A percentile compares a stretch with the other conserved stretches of the same genome.
Evolutionary conservation across 2,797 vertebrate genomes (phyloP).

Genomic region (Euphonia xanthogaster): DNA sequence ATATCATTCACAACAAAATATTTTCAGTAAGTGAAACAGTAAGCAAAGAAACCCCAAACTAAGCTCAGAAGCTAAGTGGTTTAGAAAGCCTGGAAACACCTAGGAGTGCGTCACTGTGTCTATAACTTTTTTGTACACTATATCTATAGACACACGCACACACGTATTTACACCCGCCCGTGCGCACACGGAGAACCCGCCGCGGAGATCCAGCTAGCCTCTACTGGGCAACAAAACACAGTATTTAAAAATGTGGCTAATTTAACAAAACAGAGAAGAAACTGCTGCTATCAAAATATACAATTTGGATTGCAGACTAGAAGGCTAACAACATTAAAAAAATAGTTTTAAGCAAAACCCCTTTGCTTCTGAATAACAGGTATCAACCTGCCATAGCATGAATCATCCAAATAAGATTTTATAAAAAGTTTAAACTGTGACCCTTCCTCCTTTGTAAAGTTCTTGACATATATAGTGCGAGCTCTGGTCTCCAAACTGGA

Average conservation of each 20-base stretch:
- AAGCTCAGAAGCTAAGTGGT: constrained; percentile 77
- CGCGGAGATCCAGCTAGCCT: constrained; percentile 61
- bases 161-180: background rate
- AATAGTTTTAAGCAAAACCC: constrained; percentile 82
- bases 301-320: constrained; percentile 84
- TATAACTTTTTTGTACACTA: constrained; percentile 37
- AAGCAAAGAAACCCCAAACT: constrained; percentile 74
- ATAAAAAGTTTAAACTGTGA: constrained; percentile 73
- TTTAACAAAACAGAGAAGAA: constrained; percentile 80
- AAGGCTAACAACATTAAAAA: constrained; percentile 83
- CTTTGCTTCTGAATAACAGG: constrained; percentile 75
- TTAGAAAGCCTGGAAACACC: constrained; percentile 68
- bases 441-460: constrained; percentile 72
- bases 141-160: constrained; percentile 40
- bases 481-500: constrained; percentile 64
- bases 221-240: constrained; percentile 74
- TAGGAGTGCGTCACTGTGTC: constrained; percentile 48
- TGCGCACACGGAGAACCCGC: constrained; percentile 53
- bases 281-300: constrained; percentile 85
- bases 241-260: constrained; percentile 75
- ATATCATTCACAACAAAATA: constrained; percentile 70
- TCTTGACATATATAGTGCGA: constrained; percentile 69
- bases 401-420: constrained; percentile 73
- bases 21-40: constrained; percentile 72
- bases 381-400: constrained; percentile 69